Evolutionary conservation across 2,113 vertebrate species (phyloP).

Genomic region (Caretta caretta): DNA sequence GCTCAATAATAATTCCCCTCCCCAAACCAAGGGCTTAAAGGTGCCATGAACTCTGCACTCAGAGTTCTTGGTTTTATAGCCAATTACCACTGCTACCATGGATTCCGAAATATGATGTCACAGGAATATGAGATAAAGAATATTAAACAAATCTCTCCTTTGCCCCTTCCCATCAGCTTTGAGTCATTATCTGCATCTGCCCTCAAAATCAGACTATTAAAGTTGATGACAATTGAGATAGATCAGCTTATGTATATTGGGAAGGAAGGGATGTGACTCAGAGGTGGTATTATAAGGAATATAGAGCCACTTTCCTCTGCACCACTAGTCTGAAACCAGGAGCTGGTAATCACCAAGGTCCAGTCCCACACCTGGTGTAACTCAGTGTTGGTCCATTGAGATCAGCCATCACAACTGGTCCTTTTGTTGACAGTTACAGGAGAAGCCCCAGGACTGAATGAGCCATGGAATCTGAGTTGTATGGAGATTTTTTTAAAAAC

Average conservation of each 20-base stretch:
- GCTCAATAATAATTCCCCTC: background rate
- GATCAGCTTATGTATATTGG: too few species aligned
- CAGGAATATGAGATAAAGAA: constrained; percentile 26
- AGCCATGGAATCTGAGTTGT: background rate
- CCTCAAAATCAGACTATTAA: background rate
- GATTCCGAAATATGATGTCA: background rate
- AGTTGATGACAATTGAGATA: background rate
- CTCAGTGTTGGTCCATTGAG: background rate
- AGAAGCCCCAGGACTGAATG: background rate
- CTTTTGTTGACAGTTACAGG: background rate
- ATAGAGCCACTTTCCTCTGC: background rate
- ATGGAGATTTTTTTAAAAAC: background rate
- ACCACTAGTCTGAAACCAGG: background rate
- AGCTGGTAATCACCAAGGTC: background rate
- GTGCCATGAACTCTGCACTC: constrained; percentile 17
- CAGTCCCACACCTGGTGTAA: background rate
- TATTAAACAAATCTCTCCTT: background rate
- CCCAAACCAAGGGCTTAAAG: constrained; percentile 5
- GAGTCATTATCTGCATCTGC: background rate
- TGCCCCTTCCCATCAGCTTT: background rate
- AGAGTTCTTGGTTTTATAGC: constrained; percentile 51
- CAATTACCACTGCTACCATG: constrained; percentile 15
- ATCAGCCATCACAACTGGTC: background rate
- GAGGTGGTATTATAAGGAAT: background rate
- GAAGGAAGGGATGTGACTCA: background rate